A percentile compares a stretch with the other conserved stretches of the same genome.
Evolutionary conservation across 2,113 vertebrate species (phyloP).

Genomic region (Ginglymostoma cirratum): DNA sequence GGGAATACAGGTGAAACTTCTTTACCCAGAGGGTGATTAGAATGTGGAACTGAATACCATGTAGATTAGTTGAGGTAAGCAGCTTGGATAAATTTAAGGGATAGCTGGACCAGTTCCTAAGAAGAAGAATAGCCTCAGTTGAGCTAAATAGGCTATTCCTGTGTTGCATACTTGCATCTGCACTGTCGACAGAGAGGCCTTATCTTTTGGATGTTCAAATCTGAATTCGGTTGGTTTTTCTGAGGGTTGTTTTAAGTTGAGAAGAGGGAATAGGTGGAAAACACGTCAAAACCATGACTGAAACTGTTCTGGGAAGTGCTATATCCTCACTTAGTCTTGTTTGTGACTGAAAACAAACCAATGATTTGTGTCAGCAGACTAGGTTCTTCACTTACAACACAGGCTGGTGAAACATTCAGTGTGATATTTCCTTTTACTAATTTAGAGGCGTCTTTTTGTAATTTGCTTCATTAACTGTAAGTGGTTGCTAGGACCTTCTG

Average conservation of each 20-base stretch:
- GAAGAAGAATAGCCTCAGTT: neutral
- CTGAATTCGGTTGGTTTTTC: neutral
- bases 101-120: neutral
- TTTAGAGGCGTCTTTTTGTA: neutral
- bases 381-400: neutral
- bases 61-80: neutral
- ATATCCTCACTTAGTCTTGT: neutral
- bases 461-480: neutral
- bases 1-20: too few species aligned
- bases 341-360: neutral
- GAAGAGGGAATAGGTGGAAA: neutral
- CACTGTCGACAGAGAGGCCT: neutral
- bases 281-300: neutral
- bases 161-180: neutral
- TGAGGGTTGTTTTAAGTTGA: neutral
- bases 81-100: neutral
- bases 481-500: neutral
- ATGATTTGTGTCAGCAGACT: neutral
- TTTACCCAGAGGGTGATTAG: too few species aligned
- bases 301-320: neutral
- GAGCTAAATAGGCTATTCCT: neutral
- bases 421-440: neutral
- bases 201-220: neutral
- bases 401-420: neutral
- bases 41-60: neutral